These are phyloP conservation scores for Bacillus rossius DNA, from an alignment of 1,140 invertebrate species.

Conservation along the genomic window DNA sequence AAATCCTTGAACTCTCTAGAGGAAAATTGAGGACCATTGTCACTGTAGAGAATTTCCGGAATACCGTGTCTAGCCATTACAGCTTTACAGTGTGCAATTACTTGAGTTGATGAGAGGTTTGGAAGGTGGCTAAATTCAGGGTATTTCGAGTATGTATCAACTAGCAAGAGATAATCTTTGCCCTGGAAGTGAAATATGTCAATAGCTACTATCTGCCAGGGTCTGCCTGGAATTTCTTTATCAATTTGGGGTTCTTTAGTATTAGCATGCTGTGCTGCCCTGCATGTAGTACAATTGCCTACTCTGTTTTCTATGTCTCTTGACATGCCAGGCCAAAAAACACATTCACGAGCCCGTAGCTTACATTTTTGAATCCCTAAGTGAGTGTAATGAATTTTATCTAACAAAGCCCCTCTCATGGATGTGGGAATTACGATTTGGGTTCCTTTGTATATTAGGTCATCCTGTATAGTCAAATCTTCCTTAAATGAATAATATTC, in stretches of 20 bases:
- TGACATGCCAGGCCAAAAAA: background rate
- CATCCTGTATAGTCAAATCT: background rate
- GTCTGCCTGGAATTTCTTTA: background rate
- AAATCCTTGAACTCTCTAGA: background rate
- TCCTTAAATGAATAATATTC: background rate
- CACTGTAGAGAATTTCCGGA: background rate
- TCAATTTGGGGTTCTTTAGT: background rate
- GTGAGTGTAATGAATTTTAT: background rate
- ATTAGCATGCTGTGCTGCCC: background rate
- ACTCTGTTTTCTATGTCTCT: background rate
- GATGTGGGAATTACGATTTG: background rate
- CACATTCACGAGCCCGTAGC: background rate
- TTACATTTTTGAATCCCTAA: background rate
- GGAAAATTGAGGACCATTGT: background rate
- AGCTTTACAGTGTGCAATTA: background rate
- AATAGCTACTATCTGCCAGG: background rate
- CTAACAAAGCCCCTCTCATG: background rate
- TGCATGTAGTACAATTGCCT: background rate
- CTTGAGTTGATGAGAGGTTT: background rate
- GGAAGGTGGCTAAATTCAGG: background rate
- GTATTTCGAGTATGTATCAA: background rate
- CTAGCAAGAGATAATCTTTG: background rate
- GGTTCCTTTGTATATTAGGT: background rate
- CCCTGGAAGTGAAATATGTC: background rate
- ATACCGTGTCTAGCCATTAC: background rate